These are phyloP conservation scores for Nephrotoma appendiculata DNA, from an alignment of 2,888 invertebrate genomes.

Conservation along the genomic window DNA sequence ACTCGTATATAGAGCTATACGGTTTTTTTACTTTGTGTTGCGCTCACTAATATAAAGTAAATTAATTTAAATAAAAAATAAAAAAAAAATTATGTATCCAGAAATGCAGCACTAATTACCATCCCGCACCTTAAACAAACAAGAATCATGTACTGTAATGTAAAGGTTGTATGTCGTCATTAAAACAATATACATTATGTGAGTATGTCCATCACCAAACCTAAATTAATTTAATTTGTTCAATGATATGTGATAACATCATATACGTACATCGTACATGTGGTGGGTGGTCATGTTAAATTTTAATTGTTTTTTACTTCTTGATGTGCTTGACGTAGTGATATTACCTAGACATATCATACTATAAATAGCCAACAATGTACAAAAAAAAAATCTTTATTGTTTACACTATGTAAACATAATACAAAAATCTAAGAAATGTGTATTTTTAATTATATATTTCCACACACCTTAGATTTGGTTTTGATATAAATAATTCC, in stretches of 20 bases:
- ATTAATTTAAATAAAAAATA: not conserved
- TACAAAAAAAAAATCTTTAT: not conserved
- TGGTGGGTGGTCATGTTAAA: not conserved
- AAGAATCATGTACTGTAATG: not conserved
- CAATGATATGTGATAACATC: not conserved
- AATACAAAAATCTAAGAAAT: not conserved
- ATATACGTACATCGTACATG: not conserved
- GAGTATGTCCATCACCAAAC: not conserved
- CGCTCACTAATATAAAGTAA: not conserved
- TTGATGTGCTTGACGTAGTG: not conserved
- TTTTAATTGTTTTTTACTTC: not conserved
- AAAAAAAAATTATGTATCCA: not conserved
- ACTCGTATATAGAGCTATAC: not conserved
- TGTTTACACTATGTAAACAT: not conserved
- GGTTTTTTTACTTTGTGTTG: not conserved
- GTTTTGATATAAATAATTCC: not conserved
- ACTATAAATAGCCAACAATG: not conserved
- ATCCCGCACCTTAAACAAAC: not conserved
- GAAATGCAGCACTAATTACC: not conserved
- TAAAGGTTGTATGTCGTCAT: not conserved
- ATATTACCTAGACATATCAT: not conserved
- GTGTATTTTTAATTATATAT: not conserved
- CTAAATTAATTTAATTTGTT: not conserved
- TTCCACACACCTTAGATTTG: not conserved
- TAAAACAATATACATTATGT: not conserved